These are phyloP conservation scores for Lysiphlebus fabarum DNA, from an alignment of 1,140 invertebrate species.

Conservation along the genomic window DNA sequence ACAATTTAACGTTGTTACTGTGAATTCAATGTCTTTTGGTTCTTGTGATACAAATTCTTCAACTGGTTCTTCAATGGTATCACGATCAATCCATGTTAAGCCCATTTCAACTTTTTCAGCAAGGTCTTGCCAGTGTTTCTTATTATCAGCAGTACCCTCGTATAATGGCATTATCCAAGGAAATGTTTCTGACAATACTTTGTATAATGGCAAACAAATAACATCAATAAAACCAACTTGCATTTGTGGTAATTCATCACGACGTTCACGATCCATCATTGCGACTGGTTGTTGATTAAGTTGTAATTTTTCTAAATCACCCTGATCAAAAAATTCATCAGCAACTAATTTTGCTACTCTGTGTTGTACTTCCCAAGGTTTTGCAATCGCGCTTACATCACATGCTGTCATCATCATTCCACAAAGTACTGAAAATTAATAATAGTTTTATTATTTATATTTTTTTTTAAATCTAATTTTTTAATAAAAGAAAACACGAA, in stretches of 20 bases:
- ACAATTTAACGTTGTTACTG: slow-evolving; percentile 76
- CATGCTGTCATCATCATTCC: slow-evolving; percentile 99
- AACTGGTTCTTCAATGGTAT: slow-evolving; percentile 84
- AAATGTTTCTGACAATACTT: slow-evolving; percentile 85
- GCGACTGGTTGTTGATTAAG: slow-evolving; percentile 91
- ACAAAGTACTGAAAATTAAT: slow-evolving; percentile 69
- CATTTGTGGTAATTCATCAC: slow-evolving; percentile 94
- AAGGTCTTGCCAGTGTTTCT: slow-evolving; percentile 84
- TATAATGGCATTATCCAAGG: slow-evolving; percentile 88
- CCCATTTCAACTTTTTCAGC: slow-evolving; percentile 92
- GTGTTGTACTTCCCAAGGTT: slow-evolving; percentile 95
- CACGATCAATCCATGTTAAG: slow-evolving; percentile 89
- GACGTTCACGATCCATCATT: slow-evolving; percentile 77
- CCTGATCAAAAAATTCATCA: slow-evolving; percentile 96
- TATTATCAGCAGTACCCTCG: slow-evolving; percentile 81
- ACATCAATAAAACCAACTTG: slow-evolving; percentile 96
- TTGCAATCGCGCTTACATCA: slow-evolving; percentile 94
- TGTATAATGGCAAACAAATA: slow-evolving; percentile 91
- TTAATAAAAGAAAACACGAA: slow-evolving; percentile 52
- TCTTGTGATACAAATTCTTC: slow-evolving; percentile 76
- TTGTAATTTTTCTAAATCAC: slow-evolving; percentile 90
- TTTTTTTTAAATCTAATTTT: background rate
- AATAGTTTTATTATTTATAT: slow-evolving; percentile 11
- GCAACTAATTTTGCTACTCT: slow-evolving; percentile 91
- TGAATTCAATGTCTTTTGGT: slow-evolving; percentile 81